Base-by-base conservation (phyloP, 2,797 vertebrate species). In the Simalia tracyae region DNA sequence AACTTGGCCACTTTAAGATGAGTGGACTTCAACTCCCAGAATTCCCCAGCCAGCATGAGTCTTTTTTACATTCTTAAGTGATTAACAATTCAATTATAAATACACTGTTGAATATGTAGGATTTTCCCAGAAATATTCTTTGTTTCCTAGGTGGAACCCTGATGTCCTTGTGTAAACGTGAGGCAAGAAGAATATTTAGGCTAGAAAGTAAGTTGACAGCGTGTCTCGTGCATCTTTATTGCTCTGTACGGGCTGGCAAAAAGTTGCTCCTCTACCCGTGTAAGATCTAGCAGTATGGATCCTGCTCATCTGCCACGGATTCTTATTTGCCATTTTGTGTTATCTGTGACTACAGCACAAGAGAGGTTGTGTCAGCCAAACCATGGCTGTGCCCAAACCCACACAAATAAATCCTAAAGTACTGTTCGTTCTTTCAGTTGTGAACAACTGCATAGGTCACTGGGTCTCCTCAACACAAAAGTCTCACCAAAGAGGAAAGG, bases 61-160 rank as follows among this genome's bases (percentile, higher is more conserved):
- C 84, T 95, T 93, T 93, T 36, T 63, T 31, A 86, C 28, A 84
- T 68, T 72, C 86, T 76, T 22, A 57, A 26, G 28, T 2, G 14
- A 54, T 63, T 31, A 68, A 72, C 11, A 56, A 31, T 11, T 11
- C 36, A 26, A 15, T 90, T 86, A 42, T 36, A 72, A 86, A 56
- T 57, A 36, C 63, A 86, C 9, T n/a, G 54, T n/a, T 42, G 57
- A 91, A 86, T 76, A 24, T 56, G 10, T n/a, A 63, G 46, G 31
- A 86, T 26, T 89, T 72, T 59, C 64, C 5, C 22, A 50, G 1
- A 24, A 89, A 54, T 22, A 56, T 22, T 36, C 31, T 81, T 24
- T 15, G 9, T 57, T 60, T 88, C 86, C 57, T 76, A 84, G 7
- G 26, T 60, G 63, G 63, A 64, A 86, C 5, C 28, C 7, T 60